Base-by-base conservation (phyloP, 2,888 invertebrate species). In the Kuschelorhynchus macadamiae region DNA sequence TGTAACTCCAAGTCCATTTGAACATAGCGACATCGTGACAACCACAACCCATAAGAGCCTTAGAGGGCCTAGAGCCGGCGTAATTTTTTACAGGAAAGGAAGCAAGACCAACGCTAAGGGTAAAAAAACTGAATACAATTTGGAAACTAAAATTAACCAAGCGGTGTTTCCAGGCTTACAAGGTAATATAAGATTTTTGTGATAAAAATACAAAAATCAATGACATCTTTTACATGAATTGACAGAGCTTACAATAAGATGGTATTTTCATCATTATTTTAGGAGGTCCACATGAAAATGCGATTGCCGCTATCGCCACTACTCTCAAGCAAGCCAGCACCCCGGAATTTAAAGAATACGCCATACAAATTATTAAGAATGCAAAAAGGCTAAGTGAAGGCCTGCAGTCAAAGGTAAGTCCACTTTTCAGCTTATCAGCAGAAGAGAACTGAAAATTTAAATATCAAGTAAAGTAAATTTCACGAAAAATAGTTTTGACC, bases 41-140 rank as follows among this genome's bases (percentile, higher is more conserved):
- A 96, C 97, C 0, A 97, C 98, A 0, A 97, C 97, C 0, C 97
- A 98, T 84, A 98, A 98, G 81, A 97, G 97, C 3, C 86, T 98
- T 20, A 88, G 94, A 80, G 94, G 94, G 0, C 98, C 90, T 11
- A 89, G 94, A 44, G 95, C 96, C 16, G 96, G 94, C 0, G 87
- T 97, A 11, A 96, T 98, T 70, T 97, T 97, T 87, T 97, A 88
- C 87, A 90, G 96, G 68, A 97, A 95, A 84, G 97, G 97, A 12
- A 89, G 95, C 0, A 89, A 89, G 2, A 87, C 91, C 0, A 91
- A 90, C 71, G 89, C 94, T 57, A 92, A 93, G 79, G 97, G 97
- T 0, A 91, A 93, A 11, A 91, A 94, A 78, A 81, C 92, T 25
- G 85, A 94, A 88, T 98, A 96, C 81, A 96, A 98, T 78, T 83